Evolutionary conservation across 1,140 invertebrate genomes (phyloP), one percentile per base, ranked within the genome.

Genomic region (Drosophila miranda): DNA sequence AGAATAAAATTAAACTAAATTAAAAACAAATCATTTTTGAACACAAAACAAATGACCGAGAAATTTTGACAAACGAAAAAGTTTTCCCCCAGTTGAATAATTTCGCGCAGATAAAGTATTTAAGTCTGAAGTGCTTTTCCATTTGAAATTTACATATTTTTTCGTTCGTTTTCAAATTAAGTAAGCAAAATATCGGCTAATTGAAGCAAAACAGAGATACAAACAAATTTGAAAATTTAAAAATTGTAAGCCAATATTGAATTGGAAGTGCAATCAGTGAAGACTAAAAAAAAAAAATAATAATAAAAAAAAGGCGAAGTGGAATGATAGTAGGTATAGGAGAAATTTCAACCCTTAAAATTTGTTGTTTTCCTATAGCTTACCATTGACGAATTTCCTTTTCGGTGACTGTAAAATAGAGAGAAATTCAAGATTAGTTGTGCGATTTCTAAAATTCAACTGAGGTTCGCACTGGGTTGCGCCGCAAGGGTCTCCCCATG

Each of bases 371-470:
- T 11, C 9, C 0, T 13, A 1, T 11, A 13, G 94, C 95, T 95
- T 92, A 96, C 95, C 95, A 96, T 91, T 96, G 95, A 77, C 95
- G 93, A 82, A 96, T 96, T 91, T 96, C 95, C 92, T 96, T 96
- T 91, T 96, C 95, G 46, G 95, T 96, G 92, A 96, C 95, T 96
- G 94, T 91, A 92, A 90, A 3, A 70, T 6, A 61, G 14, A 46
- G 52, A 53, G 56, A 58, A 38, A n/a, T 19, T 44, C 16, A 45
- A 28, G 23, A 76, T 80, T 57, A 44, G 48, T 49, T 30, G 23
- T 52, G 51, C 46, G 55, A 60, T 71, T 61, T 43, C 49, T 21
- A 19, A 38, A 11, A 51, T 16, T 21, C n/a, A 14, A 50, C 49
- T 38, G 34, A 51, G 26, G 14, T 14, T 21, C 23, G 48, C 61